These are phyloP conservation scores for Periplaneta americana DNA, from an alignment of 1,140 invertebrate genomes.

Conservation along the genomic window DNA sequence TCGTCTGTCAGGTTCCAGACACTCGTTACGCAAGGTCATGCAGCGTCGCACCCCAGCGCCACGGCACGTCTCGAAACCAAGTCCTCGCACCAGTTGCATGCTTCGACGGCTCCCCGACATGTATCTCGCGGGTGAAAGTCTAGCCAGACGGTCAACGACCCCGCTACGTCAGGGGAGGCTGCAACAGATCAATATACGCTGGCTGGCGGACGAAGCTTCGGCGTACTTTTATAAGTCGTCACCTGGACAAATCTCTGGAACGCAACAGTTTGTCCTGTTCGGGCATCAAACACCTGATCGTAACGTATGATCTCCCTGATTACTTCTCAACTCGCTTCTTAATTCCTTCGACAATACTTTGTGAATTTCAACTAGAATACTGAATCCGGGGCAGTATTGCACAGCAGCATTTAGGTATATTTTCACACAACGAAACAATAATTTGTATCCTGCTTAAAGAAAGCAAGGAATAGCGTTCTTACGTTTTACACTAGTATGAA, in stretches of 20 bases:
- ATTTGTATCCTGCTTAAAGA: no score
- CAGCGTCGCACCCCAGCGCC: neutral
- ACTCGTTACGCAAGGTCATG: neutral
- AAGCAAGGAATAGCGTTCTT: no score
- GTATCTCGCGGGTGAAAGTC: neutral
- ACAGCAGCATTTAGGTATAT: no score
- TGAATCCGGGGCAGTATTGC: no score
- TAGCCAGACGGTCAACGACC: neutral
- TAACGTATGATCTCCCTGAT: no score
- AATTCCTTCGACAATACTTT: no score
- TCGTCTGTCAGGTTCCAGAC: neutral
- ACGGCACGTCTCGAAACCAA: neutral
- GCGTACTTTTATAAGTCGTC: neutral
- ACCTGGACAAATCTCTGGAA: neutral
- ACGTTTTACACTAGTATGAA: no score
- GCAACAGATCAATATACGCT: slow-evolving; percentile 1
- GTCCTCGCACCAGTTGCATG: neutral
- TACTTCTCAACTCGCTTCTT: no score
- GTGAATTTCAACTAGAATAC: no score
- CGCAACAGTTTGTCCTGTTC: neutral
- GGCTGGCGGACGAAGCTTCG: neutral
- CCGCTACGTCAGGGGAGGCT: neutral
- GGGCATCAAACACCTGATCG: neutral
- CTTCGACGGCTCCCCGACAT: neutral
- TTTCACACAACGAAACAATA: no score